A percentile compares a stretch with the other conserved stretches of the same genome.
phyloP scores from a whole-genome alignment of 2,113 vertebrate species.

The Ardeotis arabs region DNA sequence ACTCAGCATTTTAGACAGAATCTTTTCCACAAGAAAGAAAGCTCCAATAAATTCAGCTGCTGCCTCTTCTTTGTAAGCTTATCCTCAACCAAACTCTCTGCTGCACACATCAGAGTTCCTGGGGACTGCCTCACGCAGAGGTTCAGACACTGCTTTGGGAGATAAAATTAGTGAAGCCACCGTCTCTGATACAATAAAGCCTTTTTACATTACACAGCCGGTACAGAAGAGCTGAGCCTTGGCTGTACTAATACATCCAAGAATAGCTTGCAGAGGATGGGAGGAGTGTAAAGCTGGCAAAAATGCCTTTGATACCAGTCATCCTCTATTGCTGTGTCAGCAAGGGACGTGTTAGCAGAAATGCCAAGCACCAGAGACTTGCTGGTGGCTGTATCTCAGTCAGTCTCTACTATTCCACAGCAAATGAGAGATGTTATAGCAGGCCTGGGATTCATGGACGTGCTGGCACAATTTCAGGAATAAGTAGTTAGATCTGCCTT shows the following conservation, averaged over 20 bases:
- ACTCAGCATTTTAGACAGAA: slow-evolving; percentile 20
- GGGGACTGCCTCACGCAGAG: background rate
- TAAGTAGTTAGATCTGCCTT: background rate
- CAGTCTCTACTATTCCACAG: background rate
- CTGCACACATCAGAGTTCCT: background rate
- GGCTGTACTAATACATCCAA: background rate
- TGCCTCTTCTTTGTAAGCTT: background rate
- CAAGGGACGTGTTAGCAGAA: background rate
- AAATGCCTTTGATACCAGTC: background rate
- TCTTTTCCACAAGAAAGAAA: background rate
- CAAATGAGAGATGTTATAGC: background rate
- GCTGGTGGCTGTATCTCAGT: background rate
- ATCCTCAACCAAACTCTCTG: background rate
- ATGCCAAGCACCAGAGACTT: background rate
- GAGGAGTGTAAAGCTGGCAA: slow-evolving; percentile 1
- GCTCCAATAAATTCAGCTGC: background rate
- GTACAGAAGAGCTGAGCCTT: background rate
- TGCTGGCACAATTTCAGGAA: background rate
- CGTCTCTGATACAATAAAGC: background rate
- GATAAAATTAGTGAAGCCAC: background rate
- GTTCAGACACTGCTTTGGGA: background rate
- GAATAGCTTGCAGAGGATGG: slow-evolving; percentile 31
- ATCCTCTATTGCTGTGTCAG: background rate
- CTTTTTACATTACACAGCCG: background rate
- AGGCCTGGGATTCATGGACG: background rate